Base-by-base conservation (phyloP, 2,113 vertebrate species). In the Dromaius novaehollandiae region DNA sequence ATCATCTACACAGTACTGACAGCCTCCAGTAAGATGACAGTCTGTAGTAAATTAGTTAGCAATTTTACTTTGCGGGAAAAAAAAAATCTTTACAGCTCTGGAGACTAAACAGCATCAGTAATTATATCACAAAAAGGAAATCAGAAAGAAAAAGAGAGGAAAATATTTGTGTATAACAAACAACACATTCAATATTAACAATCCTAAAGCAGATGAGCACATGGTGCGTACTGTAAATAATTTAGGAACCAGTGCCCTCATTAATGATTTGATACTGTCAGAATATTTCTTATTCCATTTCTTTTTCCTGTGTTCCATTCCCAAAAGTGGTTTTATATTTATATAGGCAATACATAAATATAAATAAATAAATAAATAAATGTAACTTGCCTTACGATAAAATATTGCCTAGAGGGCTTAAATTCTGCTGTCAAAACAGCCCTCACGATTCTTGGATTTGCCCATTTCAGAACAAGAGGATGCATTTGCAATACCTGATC, bases 261-360 rank as follows among this genome's bases (percentile, higher is more conserved):
- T 94, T 97, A 96, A 97, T 86, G 94, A 93, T 94, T 94, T 93
- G 85, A 78, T 94, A 84, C 95, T 88, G 91, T 88, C 79, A 90
- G 91, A 95, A 95, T 66, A 61, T 65, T 95, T 83, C 85, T 91
- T 36, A 81, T 88, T 89, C 70, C 50, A 16, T 8, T 46, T 60
- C 56, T 44, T 17, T 3, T 0, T 1, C 5, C 63, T 5, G 40
- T 55, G 64, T 86, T 68, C 66, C 64, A 58, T n/a, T 88, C 86
- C 51, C 51, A 34, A 61, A 80, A 48, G 15, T 40, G 32, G 50
- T 60, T 90, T 92, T 83, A 42, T 60, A 81, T 80, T 82, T 63
- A 51, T 68, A 86, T 46, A 84, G 66, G 55, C 91, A 61, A 93
- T 60, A 60, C 19, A 60, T 34, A 60, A 34, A 34, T 11, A 34